Evolutionary conservation across 2,113 vertebrate species (phyloP).

Genomic region (Mus pahari): DNA sequence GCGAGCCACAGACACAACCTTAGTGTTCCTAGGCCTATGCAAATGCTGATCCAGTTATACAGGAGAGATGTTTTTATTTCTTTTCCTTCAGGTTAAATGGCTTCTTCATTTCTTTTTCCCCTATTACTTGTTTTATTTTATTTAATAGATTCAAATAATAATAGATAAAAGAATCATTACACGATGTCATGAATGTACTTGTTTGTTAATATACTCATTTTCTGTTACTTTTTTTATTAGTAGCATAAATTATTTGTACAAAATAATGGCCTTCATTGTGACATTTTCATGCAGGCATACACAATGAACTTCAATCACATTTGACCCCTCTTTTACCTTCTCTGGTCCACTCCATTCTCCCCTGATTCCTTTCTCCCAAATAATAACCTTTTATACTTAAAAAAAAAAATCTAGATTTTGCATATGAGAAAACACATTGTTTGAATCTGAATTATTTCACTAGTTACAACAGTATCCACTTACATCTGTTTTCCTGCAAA

Average conservation of each 20-base stretch:
- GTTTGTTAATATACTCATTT: background rate
- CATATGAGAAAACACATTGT: background rate
- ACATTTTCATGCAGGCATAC: background rate
- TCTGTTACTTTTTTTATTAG: background rate
- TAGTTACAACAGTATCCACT: background rate
- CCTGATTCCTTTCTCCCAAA: background rate
- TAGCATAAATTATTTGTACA: background rate
- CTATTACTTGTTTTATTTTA: background rate
- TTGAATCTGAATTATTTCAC: background rate
- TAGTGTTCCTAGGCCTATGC: background rate
- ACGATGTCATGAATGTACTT: background rate
- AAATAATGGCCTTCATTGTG: background rate
- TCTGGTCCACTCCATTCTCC: background rate
- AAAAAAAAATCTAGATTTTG: background rate
- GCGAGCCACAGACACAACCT: background rate
- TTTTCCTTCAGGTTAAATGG: slow-evolving; percentile 48
- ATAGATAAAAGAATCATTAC: background rate
- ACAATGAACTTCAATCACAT: background rate
- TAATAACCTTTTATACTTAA: background rate
- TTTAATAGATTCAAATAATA: background rate
- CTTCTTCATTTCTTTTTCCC: slow-evolving; percentile 12
- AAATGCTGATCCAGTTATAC: slow-evolving; percentile 3
- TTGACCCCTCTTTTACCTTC: background rate
- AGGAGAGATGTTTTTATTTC: slow-evolving; percentile 23
- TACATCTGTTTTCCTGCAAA: background rate